Evolutionary conservation across 1,140 invertebrate species (phyloP).

Genomic region (Heliconius eleuchia): DNA sequence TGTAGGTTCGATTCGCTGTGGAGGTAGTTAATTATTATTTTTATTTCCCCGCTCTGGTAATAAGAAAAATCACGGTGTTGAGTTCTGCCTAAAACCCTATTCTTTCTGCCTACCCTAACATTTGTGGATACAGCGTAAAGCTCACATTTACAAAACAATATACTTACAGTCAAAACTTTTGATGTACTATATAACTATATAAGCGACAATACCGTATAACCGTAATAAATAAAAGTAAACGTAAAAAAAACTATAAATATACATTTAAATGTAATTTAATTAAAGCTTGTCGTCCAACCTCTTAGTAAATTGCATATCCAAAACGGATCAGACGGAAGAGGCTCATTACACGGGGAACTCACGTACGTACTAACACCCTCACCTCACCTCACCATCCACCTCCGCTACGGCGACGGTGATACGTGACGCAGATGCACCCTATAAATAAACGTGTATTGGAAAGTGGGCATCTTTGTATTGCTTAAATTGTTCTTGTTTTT

Average conservation of each 20-base stretch:
- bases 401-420: background rate
- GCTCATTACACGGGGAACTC: background rate
- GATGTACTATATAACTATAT: too few species aligned
- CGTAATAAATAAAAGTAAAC: too few species aligned
- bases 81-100: too few species aligned
- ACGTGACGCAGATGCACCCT: constrained; percentile 2
- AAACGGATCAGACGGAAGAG: background rate
- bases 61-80: too few species aligned
- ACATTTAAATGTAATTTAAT: background rate
- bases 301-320: background rate
- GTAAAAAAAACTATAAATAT: background rate
- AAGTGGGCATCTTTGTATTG: background rate
- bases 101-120: too few species aligned
- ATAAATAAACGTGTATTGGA: background rate
- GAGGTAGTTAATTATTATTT: too few species aligned
- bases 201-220: too few species aligned
- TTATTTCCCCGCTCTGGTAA: too few species aligned
- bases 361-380: constrained; percentile 11
- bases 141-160: too few species aligned
- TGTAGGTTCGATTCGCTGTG: too few species aligned
- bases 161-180: too few species aligned
- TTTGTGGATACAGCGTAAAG: too few species aligned
- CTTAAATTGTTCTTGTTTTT: background rate
- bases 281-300: background rate
- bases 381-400: background rate